Conservation (phyloP, 2,888 invertebrate species). For the Platycheirus rosarum region DNA sequence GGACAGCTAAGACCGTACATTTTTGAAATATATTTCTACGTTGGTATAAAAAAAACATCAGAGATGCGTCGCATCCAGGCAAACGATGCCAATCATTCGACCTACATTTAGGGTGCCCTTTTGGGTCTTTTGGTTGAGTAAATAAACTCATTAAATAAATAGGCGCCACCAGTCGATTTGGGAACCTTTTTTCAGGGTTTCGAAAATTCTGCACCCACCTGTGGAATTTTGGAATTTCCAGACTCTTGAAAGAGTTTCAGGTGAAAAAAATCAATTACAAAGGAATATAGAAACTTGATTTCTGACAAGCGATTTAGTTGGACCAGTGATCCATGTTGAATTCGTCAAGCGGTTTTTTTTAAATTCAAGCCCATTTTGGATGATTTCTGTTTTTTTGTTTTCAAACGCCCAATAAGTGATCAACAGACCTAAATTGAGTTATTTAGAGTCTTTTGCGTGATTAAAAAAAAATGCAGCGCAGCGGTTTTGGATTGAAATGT, state of each 20-base stretch:
- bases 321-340: constrained; percentile 9
- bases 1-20: constrained; percentile 24
- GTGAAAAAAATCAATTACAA: constrained; percentile 25
- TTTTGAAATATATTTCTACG: constrained; percentile 40
- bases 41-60: background rate
- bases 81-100: constrained; percentile 66
- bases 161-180: constrained; percentile 42
- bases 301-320: constrained; percentile 2
- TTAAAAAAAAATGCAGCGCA: constrained; percentile 5
- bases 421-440: constrained; percentile 47
- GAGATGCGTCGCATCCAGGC: constrained; percentile 14
- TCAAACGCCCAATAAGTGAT: constrained; percentile 16
- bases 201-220: constrained; percentile 57
- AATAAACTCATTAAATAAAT: constrained; percentile 61
- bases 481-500: constrained; percentile 50
- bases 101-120: constrained; percentile 49
- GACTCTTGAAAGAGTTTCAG: constrained; percentile 13
- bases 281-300: constrained; percentile 1
- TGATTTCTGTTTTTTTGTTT: background rate
- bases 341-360: background rate
- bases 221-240: constrained; percentile 43
- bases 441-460: constrained; percentile 59
- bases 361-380: constrained; percentile 11
- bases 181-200: constrained; percentile 10
- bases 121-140: constrained; percentile 24